A percentile compares a stretch with the other conserved stretches of the same genome.
These are phyloP conservation scores for Archilochus colubris DNA, from an alignment of 2,113 vertebrate genomes.

Conservation along the genomic window DNA sequence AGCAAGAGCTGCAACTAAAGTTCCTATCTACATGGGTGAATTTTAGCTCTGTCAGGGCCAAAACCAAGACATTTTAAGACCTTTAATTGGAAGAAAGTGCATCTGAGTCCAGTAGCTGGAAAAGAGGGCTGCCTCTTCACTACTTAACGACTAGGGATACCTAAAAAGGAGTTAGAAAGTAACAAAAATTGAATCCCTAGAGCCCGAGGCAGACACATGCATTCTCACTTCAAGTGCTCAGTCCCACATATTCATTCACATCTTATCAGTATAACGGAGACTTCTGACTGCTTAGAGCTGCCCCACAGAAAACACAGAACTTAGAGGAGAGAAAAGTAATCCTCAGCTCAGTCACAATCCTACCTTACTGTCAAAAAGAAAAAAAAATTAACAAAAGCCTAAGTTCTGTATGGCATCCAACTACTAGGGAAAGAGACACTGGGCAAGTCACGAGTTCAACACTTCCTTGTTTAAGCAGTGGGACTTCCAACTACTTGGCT, in stretches of 20 bases:
- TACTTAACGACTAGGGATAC: rapidly evolving
- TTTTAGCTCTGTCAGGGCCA: neutral
- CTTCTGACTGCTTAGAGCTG: neutral
- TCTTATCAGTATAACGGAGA: neutral
- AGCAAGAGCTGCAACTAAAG: neutral
- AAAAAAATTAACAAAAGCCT: rapidly evolving
- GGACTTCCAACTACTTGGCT: neutral
- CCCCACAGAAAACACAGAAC: neutral
- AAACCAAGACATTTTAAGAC: rapidly evolving
- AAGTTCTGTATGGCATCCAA: neutral
- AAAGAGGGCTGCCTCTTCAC: neutral
- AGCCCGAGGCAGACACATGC: rapidly evolving
- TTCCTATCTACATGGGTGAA: neutral
- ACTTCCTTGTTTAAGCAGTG: rapidly evolving
- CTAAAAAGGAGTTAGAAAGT: rapidly evolving
- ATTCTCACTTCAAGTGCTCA: neutral
- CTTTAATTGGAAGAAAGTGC: rapidly evolving
- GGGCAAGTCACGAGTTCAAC: neutral
- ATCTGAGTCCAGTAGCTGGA: neutral
- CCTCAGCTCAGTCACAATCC: neutral
- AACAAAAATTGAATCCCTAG: neutral
- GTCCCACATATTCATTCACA: rapidly evolving
- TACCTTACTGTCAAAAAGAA: neutral
- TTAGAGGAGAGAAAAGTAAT: neutral
- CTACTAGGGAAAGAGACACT: neutral